These are phyloP conservation scores for Lagorchestes hirsutus DNA, from an alignment of 2,797 vertebrate genomes.

Conservation along the genomic window DNA sequence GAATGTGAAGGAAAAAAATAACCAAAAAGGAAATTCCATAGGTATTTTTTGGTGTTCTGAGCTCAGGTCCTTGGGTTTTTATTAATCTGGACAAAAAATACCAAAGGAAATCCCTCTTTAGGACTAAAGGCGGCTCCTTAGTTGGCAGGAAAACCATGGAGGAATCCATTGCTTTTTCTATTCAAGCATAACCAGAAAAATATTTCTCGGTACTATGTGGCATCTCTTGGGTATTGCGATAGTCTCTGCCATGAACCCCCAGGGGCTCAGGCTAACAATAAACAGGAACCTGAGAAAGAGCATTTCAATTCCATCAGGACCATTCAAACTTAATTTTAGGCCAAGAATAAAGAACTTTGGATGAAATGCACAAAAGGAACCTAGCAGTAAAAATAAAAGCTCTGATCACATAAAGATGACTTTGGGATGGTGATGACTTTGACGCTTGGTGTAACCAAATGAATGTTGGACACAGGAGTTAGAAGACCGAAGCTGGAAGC, in stretches of 20 bases:
- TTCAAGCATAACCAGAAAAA: slow-evolving; percentile 59
- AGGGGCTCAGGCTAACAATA: slow-evolving; percentile 50
- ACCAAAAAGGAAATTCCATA: slow-evolving; percentile 76
- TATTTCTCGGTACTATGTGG: slow-evolving; percentile 45
- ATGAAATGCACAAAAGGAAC: slow-evolving; percentile 28
- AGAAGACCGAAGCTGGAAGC: not conserved
- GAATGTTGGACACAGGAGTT: not conserved
- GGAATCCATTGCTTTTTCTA: slow-evolving; percentile 55
- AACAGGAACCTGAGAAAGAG: slow-evolving; percentile 67
- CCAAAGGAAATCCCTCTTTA: slow-evolving; percentile 60
- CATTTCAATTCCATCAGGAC: slow-evolving; percentile 58
- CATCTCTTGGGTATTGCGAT: slow-evolving; percentile 53
- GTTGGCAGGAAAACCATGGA: slow-evolving; percentile 50
- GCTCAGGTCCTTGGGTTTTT: slow-evolving; percentile 66
- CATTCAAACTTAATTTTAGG: slow-evolving; percentile 68
- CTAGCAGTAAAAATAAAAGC: slow-evolving; percentile 53
- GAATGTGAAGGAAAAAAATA: slow-evolving; percentile 71
- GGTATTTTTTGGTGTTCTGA: slow-evolving; percentile 57
- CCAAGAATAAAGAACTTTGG: slow-evolving; percentile 69
- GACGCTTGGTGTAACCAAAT: not conserved
- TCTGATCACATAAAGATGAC: slow-evolving; percentile 7
- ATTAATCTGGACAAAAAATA: slow-evolving; percentile 61
- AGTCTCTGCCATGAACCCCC: slow-evolving; percentile 45
- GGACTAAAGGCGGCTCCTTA: slow-evolving; percentile 40
- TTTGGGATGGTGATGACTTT: not conserved